Evolutionary conservation across 2,797 vertebrate genomes (phyloP).

Genomic region (Danio jaintianensis): DNA sequence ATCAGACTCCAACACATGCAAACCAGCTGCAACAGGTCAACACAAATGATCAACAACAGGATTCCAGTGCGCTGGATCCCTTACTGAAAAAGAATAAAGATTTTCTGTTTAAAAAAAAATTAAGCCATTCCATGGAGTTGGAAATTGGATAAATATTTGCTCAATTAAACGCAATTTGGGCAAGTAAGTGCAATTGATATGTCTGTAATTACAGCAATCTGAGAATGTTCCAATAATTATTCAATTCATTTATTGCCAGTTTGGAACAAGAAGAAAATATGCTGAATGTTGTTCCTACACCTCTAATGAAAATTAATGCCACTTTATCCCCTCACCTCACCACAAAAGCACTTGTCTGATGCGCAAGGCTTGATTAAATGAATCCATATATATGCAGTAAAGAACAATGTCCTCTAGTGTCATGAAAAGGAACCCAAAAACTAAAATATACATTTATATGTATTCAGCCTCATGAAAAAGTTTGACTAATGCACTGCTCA

Average conservation of each 20-base stretch:
- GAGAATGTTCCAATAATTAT: constrained; percentile 30
- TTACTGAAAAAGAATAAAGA: constrained; percentile 38
- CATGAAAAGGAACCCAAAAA: background rate
- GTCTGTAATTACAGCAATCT: constrained; percentile 9
- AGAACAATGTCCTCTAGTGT: constrained; percentile 27
- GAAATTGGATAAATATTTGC: constrained; percentile 53
- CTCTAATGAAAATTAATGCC: constrained; percentile 18
- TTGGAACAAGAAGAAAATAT: constrained; percentile 19
- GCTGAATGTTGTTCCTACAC: background rate
- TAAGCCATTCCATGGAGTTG: constrained; percentile 34
- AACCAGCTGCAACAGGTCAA: constrained; percentile 57
- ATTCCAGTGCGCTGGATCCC: constrained; percentile 33
- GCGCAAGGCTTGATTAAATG: background rate
- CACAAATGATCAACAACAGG: constrained; percentile 51
- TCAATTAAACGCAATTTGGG: constrained; percentile 50
- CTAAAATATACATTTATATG: background rate
- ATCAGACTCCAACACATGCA: constrained; percentile 57
- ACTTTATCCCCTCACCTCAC: background rate
- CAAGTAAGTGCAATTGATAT: constrained; percentile 25
- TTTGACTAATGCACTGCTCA: background rate
- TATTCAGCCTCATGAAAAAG: background rate
- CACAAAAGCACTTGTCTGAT: background rate
- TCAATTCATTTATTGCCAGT: constrained; percentile 40
- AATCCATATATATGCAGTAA: background rate
- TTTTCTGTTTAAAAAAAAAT: constrained; percentile 45